Conservation (phyloP, 2,797 vertebrate genomes). For the Mareca strepera region DNA sequence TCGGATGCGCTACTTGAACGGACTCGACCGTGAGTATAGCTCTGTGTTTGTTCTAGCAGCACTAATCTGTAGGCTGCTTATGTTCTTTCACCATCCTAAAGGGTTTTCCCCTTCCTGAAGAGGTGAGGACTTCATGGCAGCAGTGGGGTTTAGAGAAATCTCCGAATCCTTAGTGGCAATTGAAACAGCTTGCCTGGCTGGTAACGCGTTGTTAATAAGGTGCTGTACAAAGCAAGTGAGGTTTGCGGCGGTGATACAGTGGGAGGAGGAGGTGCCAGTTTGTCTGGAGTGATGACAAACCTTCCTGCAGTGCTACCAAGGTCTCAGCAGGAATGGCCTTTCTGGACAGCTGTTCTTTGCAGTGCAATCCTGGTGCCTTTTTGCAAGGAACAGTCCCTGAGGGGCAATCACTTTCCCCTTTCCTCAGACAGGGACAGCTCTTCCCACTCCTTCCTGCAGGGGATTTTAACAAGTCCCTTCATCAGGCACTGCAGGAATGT, state of each 20-base stretch:
- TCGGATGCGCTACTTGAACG: constrained; percentile 97
- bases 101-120: accelerated
- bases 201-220: accelerated
- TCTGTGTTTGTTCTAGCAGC: too few relatives aligned
- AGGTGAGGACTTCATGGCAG: neutral
- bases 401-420: neutral
- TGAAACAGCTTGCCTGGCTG: accelerated
- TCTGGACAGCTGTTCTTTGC: neutral
- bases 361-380: neutral
- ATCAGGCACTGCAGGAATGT: neutral
- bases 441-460: too few relatives aligned
- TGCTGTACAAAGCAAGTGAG: neutral
- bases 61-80: too few relatives aligned
- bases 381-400: neutral
- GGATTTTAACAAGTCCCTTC: too few relatives aligned
- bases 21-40: constrained; percentile 96
- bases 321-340: neutral
- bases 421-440: too few relatives aligned
- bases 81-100: neutral
- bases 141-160: neutral
- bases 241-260: neutral
- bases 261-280: neutral
- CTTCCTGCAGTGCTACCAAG: accelerated
- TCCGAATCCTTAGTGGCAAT: accelerated
- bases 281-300: neutral